phyloP scores from a whole-genome alignment of 2,797 vertebrate genomes.

The Lophius americanus region DNA sequence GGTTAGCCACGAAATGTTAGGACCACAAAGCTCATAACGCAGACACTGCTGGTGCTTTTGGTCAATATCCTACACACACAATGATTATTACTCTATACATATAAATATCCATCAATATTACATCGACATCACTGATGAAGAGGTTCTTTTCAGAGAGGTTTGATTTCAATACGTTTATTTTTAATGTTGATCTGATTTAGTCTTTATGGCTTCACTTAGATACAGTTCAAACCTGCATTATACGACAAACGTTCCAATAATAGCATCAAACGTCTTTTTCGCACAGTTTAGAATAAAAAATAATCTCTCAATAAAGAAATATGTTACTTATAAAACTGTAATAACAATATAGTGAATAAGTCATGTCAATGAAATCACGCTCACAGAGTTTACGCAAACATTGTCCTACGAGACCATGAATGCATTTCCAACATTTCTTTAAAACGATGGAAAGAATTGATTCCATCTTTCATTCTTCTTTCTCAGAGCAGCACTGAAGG shows the following conservation, averaged over 20 bases:
- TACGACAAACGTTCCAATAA: neutral
- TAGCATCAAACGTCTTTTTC: too few relatives aligned
- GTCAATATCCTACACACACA: conserved; percentile 54
- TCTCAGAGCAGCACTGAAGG: conserved; percentile 61
- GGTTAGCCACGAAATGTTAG: conserved; percentile 35
- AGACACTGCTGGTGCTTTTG: conserved; percentile 43
- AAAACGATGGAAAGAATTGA: neutral
- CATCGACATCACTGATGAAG: conserved; percentile 40
- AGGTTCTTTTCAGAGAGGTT: conserved; percentile 24
- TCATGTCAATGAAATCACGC: conserved; percentile 13
- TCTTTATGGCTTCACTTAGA: conserved; percentile 25
- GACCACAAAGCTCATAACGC: conserved; percentile 35
- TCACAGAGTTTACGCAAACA: neutral
- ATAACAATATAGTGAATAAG: neutral
- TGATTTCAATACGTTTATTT: conserved; percentile 20
- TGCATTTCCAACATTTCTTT: neutral
- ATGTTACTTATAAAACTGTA: too few relatives aligned
- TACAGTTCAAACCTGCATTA: neutral
- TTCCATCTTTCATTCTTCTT: neutral
- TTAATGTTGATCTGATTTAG: neutral
- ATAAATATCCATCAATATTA: conserved; percentile 46
- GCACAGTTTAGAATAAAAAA: too few relatives aligned
- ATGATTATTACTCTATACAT: conserved; percentile 49
- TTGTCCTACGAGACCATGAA: neutral
- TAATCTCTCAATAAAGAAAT: too few relatives aligned